A percentile compares a stretch with the other conserved stretches of the same genome.
phyloP scores from a whole-genome alignment of 2,113 vertebrate species.

The Pycnonotus jocosus region DNA sequence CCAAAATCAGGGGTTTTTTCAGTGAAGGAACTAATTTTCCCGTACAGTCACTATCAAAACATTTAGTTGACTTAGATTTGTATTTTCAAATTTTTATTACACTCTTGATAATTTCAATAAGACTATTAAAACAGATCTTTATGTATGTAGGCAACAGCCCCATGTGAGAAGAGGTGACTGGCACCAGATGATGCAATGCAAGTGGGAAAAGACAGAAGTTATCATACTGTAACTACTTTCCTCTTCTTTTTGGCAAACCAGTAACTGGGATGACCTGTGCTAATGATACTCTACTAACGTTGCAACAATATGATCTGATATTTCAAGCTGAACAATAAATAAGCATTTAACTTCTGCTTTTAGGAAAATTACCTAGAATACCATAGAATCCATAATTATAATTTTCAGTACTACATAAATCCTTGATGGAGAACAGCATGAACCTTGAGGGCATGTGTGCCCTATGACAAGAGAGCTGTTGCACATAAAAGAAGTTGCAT shows the following conservation, averaged over 20 bases:
- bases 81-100: not conserved
- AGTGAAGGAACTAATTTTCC: not conserved
- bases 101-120: not conserved
- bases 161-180: not conserved
- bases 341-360: not conserved
- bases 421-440: not conserved
- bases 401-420: not conserved
- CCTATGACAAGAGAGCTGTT: not conserved
- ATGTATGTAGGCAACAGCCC: not conserved
- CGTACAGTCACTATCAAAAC: not conserved
- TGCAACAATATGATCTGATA: not conserved
- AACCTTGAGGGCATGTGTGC: accelerated
- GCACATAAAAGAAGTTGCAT: not conserved
- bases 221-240: not conserved
- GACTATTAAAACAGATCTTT: not conserved
- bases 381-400: not conserved
- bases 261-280: not conserved
- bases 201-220: not conserved
- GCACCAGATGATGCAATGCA: not conserved
- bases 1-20: not conserved
- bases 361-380: not conserved
- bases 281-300: not conserved
- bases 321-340: not conserved
- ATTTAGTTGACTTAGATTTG: not conserved
- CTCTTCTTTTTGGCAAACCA: not conserved